These are phyloP conservation scores for Lithosia quadra DNA, from an alignment of 2,888 invertebrate species.

Conservation along the genomic window DNA sequence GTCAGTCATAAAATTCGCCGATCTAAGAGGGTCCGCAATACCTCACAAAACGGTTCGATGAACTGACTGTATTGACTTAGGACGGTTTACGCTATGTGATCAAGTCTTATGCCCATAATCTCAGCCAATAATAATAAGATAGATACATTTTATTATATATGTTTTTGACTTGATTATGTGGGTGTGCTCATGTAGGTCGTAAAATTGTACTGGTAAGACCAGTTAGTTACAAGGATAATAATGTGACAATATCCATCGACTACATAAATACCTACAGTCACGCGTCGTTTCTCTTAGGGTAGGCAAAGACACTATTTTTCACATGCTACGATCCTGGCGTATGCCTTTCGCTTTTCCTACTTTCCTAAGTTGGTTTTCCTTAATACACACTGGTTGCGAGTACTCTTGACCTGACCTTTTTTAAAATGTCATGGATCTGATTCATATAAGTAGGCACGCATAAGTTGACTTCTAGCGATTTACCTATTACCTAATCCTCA, in stretches of 20 bases:
- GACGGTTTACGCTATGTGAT: conserved; percentile 43
- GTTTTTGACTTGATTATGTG: conserved; percentile 28
- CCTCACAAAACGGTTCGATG: conserved; percentile 30
- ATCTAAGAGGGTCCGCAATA: conserved; percentile 23
- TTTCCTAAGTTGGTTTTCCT: too few species aligned
- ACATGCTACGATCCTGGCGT: too few species aligned
- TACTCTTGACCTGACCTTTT: too few species aligned
- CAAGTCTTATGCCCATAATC: conserved; percentile 49
- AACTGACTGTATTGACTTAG: conserved; percentile 44
- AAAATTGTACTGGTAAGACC: not conserved
- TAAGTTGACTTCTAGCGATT: too few species aligned
- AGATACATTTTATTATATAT: conserved; percentile 31
- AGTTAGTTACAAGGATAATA: not conserved
- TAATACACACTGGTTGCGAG: too few species aligned
- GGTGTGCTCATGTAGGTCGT: not conserved
- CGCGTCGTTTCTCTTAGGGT: too few species aligned
- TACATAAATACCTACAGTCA: not conserved
- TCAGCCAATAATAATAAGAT: conserved; percentile 41
- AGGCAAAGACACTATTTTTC: too few species aligned
- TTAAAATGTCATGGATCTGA: too few species aligned
- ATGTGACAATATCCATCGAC: not conserved
- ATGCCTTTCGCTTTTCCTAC: too few species aligned
- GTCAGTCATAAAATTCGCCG: conserved; percentile 31
- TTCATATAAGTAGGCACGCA: too few species aligned
- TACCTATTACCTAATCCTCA: too few species aligned